phyloP scores from a whole-genome alignment of 2,797 vertebrate genomes.

The Passerculus sandwichensis region DNA sequence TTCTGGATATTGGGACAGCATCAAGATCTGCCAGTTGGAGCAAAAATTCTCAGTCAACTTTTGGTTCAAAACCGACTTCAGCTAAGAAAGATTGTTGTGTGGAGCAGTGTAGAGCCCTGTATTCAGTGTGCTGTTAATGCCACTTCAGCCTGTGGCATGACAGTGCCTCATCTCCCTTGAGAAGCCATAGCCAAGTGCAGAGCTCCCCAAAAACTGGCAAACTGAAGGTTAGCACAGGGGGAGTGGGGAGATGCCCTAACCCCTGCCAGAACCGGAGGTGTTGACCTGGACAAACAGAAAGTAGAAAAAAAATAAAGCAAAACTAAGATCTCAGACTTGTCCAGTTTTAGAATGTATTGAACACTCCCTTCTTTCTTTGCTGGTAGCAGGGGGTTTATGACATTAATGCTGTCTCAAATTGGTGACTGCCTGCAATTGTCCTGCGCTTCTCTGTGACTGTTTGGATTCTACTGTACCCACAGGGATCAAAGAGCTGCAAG shows the following conservation, averaged over 20 bases:
- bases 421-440: not conserved
- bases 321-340: not conserved
- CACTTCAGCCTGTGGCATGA: not conserved
- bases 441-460: not conserved
- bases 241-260: not conserved
- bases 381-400: not conserved
- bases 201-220: not conserved
- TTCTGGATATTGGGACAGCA: not conserved
- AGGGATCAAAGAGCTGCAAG: not conserved
- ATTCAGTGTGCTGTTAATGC: not conserved
- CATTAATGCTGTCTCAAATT: not conserved
- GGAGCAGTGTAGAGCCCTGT: not conserved
- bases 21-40: not conserved
- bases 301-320: not conserved
- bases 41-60: not conserved
- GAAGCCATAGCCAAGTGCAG: not conserved
- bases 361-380: not conserved
- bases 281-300: not conserved
- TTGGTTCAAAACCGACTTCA: not conserved
- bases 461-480: not conserved
- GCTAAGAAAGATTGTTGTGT: not conserved
- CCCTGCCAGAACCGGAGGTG: not conserved
- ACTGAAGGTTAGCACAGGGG: rapidly evolving
- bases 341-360: not conserved
- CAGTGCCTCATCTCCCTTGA: not conserved